phyloP scores from a whole-genome alignment of 1,140 invertebrate genomes.

The Drosophila saltans region DNA sequence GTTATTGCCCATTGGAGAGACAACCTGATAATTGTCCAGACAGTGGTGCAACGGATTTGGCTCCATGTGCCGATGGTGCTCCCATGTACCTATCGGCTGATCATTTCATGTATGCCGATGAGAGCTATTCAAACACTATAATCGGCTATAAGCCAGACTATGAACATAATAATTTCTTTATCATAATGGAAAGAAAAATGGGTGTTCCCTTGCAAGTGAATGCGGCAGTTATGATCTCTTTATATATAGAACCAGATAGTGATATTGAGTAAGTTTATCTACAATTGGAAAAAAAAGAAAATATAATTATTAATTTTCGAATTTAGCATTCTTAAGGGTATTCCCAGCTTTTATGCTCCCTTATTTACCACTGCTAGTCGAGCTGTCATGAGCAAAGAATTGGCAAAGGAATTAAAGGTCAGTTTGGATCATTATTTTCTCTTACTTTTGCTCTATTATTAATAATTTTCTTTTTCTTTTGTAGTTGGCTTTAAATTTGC shows the following conservation, averaged over 20 bases:
- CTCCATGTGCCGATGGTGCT: constrained; percentile 87
- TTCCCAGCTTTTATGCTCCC: constrained; percentile 72
- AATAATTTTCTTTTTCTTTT: constrained; percentile 4
- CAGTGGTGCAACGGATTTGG: constrained; percentile 86
- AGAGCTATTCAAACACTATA: constrained; percentile 86
- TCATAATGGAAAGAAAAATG: constrained; percentile 89
- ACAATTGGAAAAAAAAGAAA: too few relatives aligned
- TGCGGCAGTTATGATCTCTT: constrained; percentile 89
- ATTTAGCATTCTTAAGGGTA: constrained; percentile 63
- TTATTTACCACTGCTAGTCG: constrained; percentile 69
- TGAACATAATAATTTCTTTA: constrained; percentile 87
- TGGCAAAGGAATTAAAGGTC: constrained; percentile 67
- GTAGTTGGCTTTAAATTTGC: constrained; percentile 59
- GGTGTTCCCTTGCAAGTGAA: constrained; percentile 88
- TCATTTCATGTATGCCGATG: constrained; percentile 93
- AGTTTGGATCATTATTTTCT: not conserved
- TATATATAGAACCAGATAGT: constrained; percentile 85
- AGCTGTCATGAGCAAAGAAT: constrained; percentile 51
- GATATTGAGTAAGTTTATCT: constrained; percentile 84
- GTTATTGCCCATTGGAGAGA: constrained; percentile 83
- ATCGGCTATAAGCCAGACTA: constrained; percentile 88
- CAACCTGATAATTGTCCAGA: constrained; percentile 83
- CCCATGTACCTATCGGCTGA: constrained; percentile 93
- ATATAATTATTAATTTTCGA: too few relatives aligned
- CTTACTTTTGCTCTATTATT: constrained; percentile 2